Evolutionary conservation across 2,888 invertebrate genomes (phyloP).

Genomic region (Tetanocera ferruginea): DNA sequence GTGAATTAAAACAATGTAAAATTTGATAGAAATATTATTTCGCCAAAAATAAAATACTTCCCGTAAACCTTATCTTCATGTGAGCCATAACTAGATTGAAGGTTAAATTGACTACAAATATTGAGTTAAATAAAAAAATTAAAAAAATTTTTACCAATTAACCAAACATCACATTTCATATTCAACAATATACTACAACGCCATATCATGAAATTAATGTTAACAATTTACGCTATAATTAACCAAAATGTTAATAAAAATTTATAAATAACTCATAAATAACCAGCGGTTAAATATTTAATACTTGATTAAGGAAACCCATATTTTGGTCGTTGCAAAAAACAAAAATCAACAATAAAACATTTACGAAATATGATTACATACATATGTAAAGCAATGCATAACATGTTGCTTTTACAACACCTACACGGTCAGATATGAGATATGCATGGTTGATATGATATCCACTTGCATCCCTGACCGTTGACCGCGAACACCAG

Average conservation of each 20-base stretch:
- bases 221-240: slow-evolving; percentile 28
- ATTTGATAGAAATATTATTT: no score
- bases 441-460: background rate
- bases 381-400: background rate
- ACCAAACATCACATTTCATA: no score
- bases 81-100: background rate
- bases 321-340: background rate
- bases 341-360: background rate
- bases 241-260: slow-evolving; percentile 38
- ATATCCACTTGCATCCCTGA: slow-evolving; percentile 12
- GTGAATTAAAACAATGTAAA: no score
- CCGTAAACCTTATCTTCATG: no score
- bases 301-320: background rate
- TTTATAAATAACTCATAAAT: background rate
- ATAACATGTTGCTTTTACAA: slow-evolving; percentile 3
- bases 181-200: no score
- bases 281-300: background rate
- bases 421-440: slow-evolving; percentile 16
- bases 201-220: background rate
- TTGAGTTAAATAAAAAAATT: background rate
- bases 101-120: background rate
- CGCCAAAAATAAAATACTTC: no score
- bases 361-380: background rate
- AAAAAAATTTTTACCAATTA: background rate
- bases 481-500: slow-evolving; percentile 10